Evolutionary conservation across 2,797 vertebrate genomes (phyloP), one percentile per base, ranked within the genome.

Genomic region (Lacerta bilineata): DNA sequence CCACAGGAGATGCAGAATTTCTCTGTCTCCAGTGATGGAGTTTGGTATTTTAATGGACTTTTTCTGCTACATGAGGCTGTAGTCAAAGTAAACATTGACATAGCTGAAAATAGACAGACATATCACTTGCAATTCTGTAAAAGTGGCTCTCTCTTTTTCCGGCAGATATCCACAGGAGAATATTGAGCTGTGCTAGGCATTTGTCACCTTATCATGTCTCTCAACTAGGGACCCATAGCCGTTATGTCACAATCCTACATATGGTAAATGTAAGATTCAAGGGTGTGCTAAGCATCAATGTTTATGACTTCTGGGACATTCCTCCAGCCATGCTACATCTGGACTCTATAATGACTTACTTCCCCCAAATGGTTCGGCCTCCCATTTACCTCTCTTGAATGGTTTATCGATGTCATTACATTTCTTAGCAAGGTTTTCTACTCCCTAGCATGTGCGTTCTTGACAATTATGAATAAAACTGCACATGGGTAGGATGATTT

Each of bases 1-100:
- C 90, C 89, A 90, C 88, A 92, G 88, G 88, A 92, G 87, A 80
- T 41, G 90, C 20, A 89, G 55, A 79, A 50, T 50, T 76, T 87
- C 81, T 87, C 59, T 91, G 79, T 87, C 84, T 36, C 85, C 90
- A 83, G 86, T 90, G 89, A 69, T 74, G 25, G 59, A 91, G 59
- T 80, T 85, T 81, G 41, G 55, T 64, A 80, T 89, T 81, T 89
- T 89, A 89, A 89, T 89, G 83, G 78, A n/a, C n/a, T 75, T 74
- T 76, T 77, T 29, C 69, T 23, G 20, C 83, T 74, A 78, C 18
- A 84, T 59, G 13, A 39, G 29, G 61, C 27, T 68, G 25, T 43
- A 68, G 61, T 82, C 13, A 82, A 39, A 80, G 59, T 18, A 80
- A 80, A 69, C 25, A 41, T 41, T 68, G 25, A 36, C 64, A 68